Base-by-base conservation (phyloP, 2,797 vertebrate species). In the Acipenser ruthenus region DNA sequence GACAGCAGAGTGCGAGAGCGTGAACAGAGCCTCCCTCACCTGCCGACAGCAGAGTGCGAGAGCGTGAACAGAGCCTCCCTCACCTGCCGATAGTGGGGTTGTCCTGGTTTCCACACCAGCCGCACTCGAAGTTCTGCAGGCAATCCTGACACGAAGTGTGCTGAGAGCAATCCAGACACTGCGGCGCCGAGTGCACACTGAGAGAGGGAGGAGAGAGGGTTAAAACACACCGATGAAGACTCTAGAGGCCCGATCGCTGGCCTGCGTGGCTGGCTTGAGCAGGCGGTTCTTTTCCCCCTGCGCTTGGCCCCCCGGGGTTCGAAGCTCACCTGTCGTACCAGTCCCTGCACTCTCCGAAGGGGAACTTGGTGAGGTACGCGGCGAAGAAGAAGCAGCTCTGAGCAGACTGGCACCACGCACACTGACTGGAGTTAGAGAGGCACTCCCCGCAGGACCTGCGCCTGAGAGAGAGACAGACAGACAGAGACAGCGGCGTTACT, bases 321-420 rank as follows among this genome's bases (percentile, higher is more conserved):
- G 4, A 37, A 37, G 23, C 71, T 69, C 77, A 90, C 95, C 94
- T 96, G 89, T 97, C 95, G 0, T 95, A 94, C 95, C 95, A 96
- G 81, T 95, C 93, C 11, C 94, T 88, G 82, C 95, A 96, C 70
- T 94, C 92, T 58, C 95, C 95, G 0, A 92, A 92, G 0, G 95
- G 94, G 76, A 95, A 96, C 77, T 95, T 95, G 70, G 94, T 94
- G 70, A 96, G 87, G 76, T 97, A 97, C 59, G 94, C 90, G 0
- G 94, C 93, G 18, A 97, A 96, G 77, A 94, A 91, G 82, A 97
- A 97, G 80, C 95, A 97, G 75, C 90, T 87, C 72, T 86, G 90
- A 6, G 93, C 93, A 3, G 95, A 97, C 79, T 95, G 93, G 76
- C 95, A 96, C 95, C 95, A 97, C 6, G 95, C 95, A 23, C 95